Evolutionary conservation across 1,140 invertebrate species (phyloP), one percentile per base, ranked within the genome.

Genomic region (Ptiloglossa arizonensis): DNA sequence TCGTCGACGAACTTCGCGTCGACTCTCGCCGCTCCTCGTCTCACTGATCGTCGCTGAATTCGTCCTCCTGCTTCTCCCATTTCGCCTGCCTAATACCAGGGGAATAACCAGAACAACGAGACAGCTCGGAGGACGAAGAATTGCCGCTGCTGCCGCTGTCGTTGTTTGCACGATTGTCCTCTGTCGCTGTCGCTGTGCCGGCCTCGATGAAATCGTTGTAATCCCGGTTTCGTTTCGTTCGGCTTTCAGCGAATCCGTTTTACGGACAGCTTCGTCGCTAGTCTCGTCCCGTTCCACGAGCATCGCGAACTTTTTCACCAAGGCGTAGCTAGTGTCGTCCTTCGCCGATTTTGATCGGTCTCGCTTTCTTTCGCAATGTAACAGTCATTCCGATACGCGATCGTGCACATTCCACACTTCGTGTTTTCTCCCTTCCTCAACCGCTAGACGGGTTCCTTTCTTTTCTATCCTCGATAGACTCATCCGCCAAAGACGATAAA

Each of bases 81-180:
- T 13, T n/a, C 35, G 32, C 17, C 22, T 15, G 1, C 24, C 41
- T 1, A 1, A 19, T 24, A 0, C 17, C 17, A 3, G 46, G 22
- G 35, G 57, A 32, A 46, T 11, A 22, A 27, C 56, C 29, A 60
- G 41, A 35, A 35, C 3, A 35, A 44, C n/a, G 22, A 52, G n/a
- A 17, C 54, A 19, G 15, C 54, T 52, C 50, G 50, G 52, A 70
- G 76, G 56, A 79, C 44, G 71, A 80, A 57, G 54, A 32, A 73
- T 81, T 56, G 60, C 41, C 77, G 52, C 75, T 60, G n/a, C 76
- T n/a, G 59, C 77, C 59, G 59, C 57, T 60, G 41, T 81, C 79
- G 66, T 74, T 74, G 78, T 73, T 64, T 22, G 64, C 54, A n/a
- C 59, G 22, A n/a, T 81, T 73, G 74, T 56, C 82, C 66, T 80